Percentiles rank a stretch among this genome's conserved stretches.
Evolutionary conservation across 2,888 invertebrate genomes (phyloP).

Genomic region (Pachymerium ferrugineum): DNA sequence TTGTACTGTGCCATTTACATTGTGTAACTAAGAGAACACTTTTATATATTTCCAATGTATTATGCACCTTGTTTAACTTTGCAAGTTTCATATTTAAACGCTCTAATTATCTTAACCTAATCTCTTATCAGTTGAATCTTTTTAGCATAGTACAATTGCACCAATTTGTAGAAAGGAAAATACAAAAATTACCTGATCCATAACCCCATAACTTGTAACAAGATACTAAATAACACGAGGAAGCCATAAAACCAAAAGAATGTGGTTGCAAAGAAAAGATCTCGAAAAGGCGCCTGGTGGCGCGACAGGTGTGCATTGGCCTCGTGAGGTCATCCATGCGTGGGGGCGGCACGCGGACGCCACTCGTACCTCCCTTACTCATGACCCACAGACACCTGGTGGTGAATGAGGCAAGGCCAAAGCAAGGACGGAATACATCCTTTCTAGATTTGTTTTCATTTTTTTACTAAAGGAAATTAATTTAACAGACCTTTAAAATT

Average conservation of each 20-base stretch:
- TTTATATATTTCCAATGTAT: too few species aligned
- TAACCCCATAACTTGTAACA: background rate
- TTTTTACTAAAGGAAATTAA: too few species aligned
- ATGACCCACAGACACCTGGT: background rate
- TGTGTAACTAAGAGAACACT: too few species aligned
- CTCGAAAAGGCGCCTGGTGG: background rate
- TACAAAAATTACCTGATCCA: background rate
- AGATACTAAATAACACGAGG: background rate
- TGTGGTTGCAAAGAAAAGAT: background rate
- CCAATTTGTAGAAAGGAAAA: background rate
- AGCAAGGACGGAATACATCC: background rate
- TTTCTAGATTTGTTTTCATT: background rate
- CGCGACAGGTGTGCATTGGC: constrained; percentile 18
- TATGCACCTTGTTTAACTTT: too few species aligned
- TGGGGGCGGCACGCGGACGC: constrained; percentile 10
- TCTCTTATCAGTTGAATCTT: too few species aligned
- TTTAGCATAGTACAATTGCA: too few species aligned
- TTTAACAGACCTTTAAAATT: too few species aligned
- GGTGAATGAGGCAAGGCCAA: background rate
- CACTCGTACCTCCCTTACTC: background rate
- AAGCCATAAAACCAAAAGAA: background rate
- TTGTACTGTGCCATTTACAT: too few species aligned
- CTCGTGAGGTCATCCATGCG: constrained; percentile 13
- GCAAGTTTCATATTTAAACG: too few species aligned
- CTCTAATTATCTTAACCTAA: too few species aligned